These are phyloP conservation scores for Cephalophus harveyi DNA, from an alignment of 2,113 vertebrate species.

Conservation along the genomic window DNA sequence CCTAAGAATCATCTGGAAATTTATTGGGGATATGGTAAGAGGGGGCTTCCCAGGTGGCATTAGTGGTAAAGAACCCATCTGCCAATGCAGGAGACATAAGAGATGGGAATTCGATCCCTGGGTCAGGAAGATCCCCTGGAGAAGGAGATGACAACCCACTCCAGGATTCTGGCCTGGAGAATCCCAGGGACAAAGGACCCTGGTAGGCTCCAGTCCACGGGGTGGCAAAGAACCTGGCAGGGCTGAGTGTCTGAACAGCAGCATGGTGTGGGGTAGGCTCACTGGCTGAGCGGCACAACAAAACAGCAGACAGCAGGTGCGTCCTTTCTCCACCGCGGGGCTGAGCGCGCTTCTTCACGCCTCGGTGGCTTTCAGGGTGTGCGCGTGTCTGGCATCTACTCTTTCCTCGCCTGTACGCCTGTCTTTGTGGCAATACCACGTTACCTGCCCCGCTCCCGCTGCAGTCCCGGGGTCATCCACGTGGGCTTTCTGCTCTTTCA, in stretches of 20 bases:
- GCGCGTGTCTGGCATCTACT: not conserved
- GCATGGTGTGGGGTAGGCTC: not conserved
- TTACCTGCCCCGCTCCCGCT: not conserved
- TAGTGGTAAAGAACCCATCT: not conserved
- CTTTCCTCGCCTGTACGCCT: no score
- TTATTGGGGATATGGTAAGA: not conserved
- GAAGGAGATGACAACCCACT: not conserved
- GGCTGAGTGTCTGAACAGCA: rapidly evolving
- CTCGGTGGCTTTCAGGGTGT: not conserved
- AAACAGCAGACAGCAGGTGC: not conserved
- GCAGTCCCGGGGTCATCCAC: not conserved
- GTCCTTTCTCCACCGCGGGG: no score
- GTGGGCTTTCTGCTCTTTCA: not conserved
- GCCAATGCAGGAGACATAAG: not conserved
- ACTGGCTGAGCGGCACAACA: rapidly evolving
- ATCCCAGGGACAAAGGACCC: not conserved
- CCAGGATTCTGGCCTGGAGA: not conserved
- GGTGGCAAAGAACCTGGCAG: not conserved
- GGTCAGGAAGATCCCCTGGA: not conserved
- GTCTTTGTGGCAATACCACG: not conserved
- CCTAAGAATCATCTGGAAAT: not conserved
- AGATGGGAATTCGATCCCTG: not conserved
- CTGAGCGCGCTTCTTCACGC: not conserved
- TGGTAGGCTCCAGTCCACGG: not conserved
- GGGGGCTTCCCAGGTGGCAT: not conserved